Evolutionary conservation across 2,113 vertebrate species (phyloP).

Genomic region (Cheirogaleus medius): DNA sequence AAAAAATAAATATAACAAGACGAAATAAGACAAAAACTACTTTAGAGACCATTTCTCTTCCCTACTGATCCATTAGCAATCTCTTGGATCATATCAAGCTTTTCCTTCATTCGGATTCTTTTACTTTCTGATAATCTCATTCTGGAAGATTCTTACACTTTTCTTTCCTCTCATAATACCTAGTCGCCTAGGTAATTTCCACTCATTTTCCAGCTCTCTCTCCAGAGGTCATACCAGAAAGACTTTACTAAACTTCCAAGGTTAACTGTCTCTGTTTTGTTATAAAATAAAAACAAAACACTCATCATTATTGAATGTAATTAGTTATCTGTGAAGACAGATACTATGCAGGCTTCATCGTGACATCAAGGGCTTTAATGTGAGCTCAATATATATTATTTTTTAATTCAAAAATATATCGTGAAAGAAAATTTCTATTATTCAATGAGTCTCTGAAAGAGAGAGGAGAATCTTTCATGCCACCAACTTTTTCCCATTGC

Average conservation of each 20-base stretch:
- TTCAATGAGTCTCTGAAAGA: background rate
- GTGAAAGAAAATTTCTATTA: background rate
- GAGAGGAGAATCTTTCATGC: background rate
- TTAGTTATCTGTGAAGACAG: background rate
- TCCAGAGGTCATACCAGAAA: background rate
- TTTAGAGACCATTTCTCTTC: background rate
- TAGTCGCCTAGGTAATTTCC: background rate
- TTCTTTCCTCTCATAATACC: background rate
- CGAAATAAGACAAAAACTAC: background rate
- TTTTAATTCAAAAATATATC: background rate
- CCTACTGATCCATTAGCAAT: background rate
- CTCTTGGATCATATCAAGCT: background rate
- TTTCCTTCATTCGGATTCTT: background rate
- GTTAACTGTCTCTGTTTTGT: background rate
- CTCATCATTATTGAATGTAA: background rate
- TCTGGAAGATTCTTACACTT: background rate
- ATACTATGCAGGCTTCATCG: background rate
- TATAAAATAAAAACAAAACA: background rate
- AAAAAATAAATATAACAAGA: background rate
- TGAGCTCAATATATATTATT: background rate
- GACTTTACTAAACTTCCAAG: background rate
- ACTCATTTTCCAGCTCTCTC: background rate
- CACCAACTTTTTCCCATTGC: background rate
- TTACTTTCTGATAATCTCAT: background rate
- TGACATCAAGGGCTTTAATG: background rate